phyloP scores from a whole-genome alignment of 2,797 vertebrate genomes.

The Leptodactylus fallax region DNA sequence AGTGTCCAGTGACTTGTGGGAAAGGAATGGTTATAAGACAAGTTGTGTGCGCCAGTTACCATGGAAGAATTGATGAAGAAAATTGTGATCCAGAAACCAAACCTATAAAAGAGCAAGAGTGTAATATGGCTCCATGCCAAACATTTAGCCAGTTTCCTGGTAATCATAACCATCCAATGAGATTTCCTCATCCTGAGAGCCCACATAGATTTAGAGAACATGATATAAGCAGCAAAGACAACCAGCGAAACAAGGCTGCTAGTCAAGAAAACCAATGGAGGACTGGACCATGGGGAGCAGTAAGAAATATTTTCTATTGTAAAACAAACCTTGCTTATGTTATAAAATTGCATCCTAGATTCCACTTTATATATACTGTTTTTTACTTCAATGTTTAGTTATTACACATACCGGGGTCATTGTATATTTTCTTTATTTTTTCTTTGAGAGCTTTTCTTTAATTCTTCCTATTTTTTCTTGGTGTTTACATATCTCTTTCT shows the following conservation, averaged over 20 bases:
- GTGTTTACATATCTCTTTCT: too few relatives aligned
- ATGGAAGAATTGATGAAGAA: slow-evolving; percentile 84
- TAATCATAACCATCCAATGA: slow-evolving; percentile 76
- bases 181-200: slow-evolving; percentile 71
- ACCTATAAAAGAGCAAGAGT: slow-evolving; percentile 84
- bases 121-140: slow-evolving; percentile 80
- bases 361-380: neutral
- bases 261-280: slow-evolving; percentile 89
- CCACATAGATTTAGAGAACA: slow-evolving; percentile 71
- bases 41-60: slow-evolving; percentile 88
- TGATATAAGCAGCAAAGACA: slow-evolving; percentile 78
- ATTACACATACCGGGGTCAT: too few relatives aligned
- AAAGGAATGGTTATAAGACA: slow-evolving; percentile 83
- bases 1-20: slow-evolving; percentile 93
- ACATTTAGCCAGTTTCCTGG: slow-evolving; percentile 78
- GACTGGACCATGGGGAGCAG: slow-evolving; percentile 96
- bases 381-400: too few relatives aligned
- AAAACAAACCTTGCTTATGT: neutral
- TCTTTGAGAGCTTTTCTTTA: too few relatives aligned
- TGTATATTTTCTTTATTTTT: too few relatives aligned
- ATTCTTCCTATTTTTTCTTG: too few relatives aligned
- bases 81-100: slow-evolving; percentile 86
- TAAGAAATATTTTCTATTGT: slow-evolving; percentile 75
- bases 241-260: slow-evolving; percentile 82
- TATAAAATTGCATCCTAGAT: neutral